These are phyloP conservation scores for Tetraodon nigroviridis DNA, from an alignment of 2,113 vertebrate genomes.

Conservation along the genomic window DNA sequence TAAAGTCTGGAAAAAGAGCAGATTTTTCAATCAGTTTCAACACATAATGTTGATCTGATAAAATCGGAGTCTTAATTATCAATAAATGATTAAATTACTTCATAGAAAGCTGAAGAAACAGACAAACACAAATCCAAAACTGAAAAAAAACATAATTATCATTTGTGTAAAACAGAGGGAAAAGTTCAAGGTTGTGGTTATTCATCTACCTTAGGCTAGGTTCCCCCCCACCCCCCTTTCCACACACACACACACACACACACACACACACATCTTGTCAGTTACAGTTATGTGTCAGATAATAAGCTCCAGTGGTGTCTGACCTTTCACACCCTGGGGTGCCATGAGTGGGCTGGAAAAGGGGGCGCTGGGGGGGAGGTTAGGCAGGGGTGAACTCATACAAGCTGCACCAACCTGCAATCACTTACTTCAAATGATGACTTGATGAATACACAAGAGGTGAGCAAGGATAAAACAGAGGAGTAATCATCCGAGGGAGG, in stretches of 20 bases:
- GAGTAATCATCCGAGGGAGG: slow-evolving; percentile 6
- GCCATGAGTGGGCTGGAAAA: slow-evolving; percentile 19
- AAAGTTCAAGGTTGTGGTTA: slow-evolving; percentile 27
- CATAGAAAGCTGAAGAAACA: slow-evolving; percentile 31
- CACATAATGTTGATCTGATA: too few species aligned
- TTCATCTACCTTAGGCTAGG: slow-evolving; percentile 21
- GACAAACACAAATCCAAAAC: background rate
- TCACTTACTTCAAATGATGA: slow-evolving; percentile 49
- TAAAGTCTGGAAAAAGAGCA: too few species aligned
- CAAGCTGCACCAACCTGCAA: slow-evolving; percentile 45
- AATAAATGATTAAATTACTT: slow-evolving; percentile 16
- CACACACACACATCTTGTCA: slow-evolving; percentile 39
- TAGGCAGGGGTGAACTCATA: slow-evolving; percentile 28
- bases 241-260: background rate
- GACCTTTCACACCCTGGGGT: slow-evolving; percentile 66
- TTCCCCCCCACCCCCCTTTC: too few species aligned
- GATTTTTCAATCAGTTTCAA: too few species aligned
- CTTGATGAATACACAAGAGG: slow-evolving; percentile 29
- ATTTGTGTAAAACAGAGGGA: slow-evolving; percentile 15
- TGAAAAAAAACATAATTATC: slow-evolving; percentile 23
- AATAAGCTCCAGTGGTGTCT: slow-evolving; percentile 69
- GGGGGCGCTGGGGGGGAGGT: background rate
- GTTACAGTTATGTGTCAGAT: slow-evolving; percentile 48
- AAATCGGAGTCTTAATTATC: too few species aligned
- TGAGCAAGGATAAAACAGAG: background rate